phyloP scores from a whole-genome alignment of 2,113 vertebrate genomes.

The Hiodon alosoides region DNA sequence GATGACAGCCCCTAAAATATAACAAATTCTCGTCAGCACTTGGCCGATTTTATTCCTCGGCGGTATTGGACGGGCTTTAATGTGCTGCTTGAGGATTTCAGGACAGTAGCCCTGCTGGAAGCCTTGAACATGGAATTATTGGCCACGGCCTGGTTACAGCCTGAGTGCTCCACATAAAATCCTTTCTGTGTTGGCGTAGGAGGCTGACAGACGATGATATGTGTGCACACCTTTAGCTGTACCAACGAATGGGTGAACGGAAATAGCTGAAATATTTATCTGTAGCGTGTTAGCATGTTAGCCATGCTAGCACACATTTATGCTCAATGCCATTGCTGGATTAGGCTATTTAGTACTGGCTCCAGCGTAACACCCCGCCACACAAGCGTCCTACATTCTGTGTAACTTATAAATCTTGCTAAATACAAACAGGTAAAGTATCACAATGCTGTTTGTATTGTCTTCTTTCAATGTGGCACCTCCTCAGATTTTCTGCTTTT shows the following conservation, averaged over 20 bases:
- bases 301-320: conserved; percentile 61
- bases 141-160: conserved; percentile 30
- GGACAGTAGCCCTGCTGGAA: conserved; percentile 32
- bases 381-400: conserved; percentile 62
- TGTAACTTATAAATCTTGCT: conserved; percentile 46
- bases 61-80: conserved; percentile 41
- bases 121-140: conserved; percentile 38
- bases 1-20: conserved; percentile 25
- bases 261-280: conserved; percentile 57
- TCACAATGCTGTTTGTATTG: conserved; percentile 65
- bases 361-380: conserved; percentile 51
- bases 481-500: conserved; percentile 57
- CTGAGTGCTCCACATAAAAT: conserved; percentile 37
- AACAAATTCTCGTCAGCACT: conserved; percentile 37
- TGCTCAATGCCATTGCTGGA: conserved; percentile 63
- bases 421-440: conserved; percentile 70
- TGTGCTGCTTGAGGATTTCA: conserved; percentile 34
- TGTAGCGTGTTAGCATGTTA: conserved; percentile 44
- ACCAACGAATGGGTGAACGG: conserved; percentile 41
- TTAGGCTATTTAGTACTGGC: conserved; percentile 65
- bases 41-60: conserved; percentile 37
- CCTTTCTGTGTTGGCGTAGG: conserved; percentile 29
- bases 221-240: conserved; percentile 17
- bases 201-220: background rate
- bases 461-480: conserved; percentile 60